Percentiles rank a stretch among this genome's conserved stretches.
Evolutionary conservation across 37 sponge, comb jelly and placozoan genomes (phyloP).

Genomic region (Mnemiopsis leidyi): DNA sequence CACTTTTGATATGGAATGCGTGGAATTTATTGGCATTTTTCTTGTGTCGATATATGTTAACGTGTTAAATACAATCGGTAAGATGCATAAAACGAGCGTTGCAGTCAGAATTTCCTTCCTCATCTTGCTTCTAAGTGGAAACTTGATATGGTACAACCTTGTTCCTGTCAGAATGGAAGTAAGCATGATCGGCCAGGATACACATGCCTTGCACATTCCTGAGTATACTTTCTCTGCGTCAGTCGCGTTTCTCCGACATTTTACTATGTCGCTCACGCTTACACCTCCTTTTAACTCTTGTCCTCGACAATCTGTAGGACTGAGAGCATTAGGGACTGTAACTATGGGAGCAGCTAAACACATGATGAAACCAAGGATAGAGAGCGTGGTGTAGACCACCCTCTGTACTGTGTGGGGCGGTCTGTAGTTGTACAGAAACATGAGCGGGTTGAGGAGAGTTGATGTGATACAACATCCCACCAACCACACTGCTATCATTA

Average conservation of each 20-base stretch:
- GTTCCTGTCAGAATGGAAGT: background rate
- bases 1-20: no score
- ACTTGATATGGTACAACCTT: background rate
- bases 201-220: background rate
- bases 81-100: background rate
- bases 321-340: background rate
- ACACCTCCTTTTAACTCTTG: background rate
- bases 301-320: background rate
- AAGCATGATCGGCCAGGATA: background rate
- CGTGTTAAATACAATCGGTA: background rate
- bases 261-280: background rate
- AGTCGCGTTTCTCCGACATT: background rate
- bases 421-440: background rate
- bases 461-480: background rate
- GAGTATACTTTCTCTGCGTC: background rate
- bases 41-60: background rate
- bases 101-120: background rate
- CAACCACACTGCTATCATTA: background rate
- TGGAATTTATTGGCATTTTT: no score
- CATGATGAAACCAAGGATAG: background rate
- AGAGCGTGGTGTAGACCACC: background rate
- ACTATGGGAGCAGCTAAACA: background rate
- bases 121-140: background rate
- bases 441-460: background rate
- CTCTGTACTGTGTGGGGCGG: background rate